phyloP scores from a whole-genome alignment of 2,888 invertebrate species.

The Unio delphinus region DNA sequence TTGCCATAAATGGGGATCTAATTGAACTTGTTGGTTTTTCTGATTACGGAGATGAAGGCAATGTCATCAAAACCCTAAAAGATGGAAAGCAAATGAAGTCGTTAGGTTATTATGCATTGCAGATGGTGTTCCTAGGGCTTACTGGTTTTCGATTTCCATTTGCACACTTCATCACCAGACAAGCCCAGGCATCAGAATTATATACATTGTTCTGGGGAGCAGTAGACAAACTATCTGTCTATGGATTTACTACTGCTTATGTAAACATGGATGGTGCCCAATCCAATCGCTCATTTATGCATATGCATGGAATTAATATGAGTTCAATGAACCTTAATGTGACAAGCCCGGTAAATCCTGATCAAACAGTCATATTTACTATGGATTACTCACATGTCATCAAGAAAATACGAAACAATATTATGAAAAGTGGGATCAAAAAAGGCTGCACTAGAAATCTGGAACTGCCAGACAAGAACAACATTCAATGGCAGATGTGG shows the following conservation, averaged over 20 bases:
- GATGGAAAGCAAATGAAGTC: conserved; percentile 7
- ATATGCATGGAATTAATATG: conserved; percentile 19
- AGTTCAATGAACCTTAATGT: conserved; percentile 8
- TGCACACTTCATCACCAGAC: conserved; percentile 26
- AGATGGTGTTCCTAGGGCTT: conserved; percentile 22
- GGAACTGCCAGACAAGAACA: too few species aligned
- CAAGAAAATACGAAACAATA: too few species aligned
- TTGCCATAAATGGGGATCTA: conserved; percentile 19
- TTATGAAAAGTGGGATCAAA: too few species aligned
- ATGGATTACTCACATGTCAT: too few species aligned
- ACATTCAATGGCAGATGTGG: too few species aligned
- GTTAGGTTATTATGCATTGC: conserved; percentile 14
- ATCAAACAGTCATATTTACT: too few species aligned
- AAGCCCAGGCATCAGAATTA: conserved; percentile 14
- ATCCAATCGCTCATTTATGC: conserved; percentile 20
- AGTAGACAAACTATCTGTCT: conserved; percentile 12
- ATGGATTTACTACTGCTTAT: conserved; percentile 27
- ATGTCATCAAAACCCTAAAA: conserved; percentile 2
- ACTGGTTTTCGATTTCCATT: conserved; percentile 35
- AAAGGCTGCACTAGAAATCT: too few species aligned
- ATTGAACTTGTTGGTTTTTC: conserved; percentile 22
- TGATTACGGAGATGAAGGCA: conserved; percentile 7
- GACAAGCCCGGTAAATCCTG: too few species aligned
- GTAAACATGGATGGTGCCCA: conserved; percentile 34
- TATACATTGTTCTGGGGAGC: conserved; percentile 26